Evolutionary conservation across 2,797 vertebrate species (phyloP).

Genomic region (Meda fulgida): DNA sequence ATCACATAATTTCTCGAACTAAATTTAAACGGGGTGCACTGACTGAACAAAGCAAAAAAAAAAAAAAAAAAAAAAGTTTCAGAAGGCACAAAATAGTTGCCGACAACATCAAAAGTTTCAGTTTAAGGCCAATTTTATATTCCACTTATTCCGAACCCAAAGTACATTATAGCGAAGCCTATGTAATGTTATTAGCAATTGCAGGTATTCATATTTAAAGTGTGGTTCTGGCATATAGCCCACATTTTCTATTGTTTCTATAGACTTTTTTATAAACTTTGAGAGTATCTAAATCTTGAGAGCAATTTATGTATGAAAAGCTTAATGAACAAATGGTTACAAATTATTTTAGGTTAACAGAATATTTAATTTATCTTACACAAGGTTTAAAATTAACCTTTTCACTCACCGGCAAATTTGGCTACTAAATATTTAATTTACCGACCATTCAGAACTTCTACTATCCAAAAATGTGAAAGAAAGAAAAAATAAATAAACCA

Average conservation of each 20-base stretch:
- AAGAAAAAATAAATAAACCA: no score
- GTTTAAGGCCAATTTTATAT: not conserved
- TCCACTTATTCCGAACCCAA: not conserved
- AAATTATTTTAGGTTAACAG: not conserved
- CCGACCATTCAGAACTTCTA: no score
- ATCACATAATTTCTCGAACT: not conserved
- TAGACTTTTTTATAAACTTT: no score
- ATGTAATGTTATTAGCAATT: not conserved
- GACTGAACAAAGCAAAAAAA: not conserved
- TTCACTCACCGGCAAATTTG: no score
- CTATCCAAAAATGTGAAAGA: no score
- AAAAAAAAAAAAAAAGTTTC: not conserved
- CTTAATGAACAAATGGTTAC: not conserved
- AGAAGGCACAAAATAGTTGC: not conserved
- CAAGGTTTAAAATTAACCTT: no score
- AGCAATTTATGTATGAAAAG: not conserved
- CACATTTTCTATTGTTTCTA: not conserved
- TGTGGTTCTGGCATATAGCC: not conserved
- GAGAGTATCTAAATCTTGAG: not conserved
- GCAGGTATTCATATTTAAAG: not conserved
- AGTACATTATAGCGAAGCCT: not conserved
- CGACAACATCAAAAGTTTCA: no score
- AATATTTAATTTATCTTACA: not conserved
- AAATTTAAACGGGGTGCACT: not conserved
- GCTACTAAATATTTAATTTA: no score